phyloP scores from a whole-genome alignment of 2,797 vertebrate species.

The Anguilla marmorata region DNA sequence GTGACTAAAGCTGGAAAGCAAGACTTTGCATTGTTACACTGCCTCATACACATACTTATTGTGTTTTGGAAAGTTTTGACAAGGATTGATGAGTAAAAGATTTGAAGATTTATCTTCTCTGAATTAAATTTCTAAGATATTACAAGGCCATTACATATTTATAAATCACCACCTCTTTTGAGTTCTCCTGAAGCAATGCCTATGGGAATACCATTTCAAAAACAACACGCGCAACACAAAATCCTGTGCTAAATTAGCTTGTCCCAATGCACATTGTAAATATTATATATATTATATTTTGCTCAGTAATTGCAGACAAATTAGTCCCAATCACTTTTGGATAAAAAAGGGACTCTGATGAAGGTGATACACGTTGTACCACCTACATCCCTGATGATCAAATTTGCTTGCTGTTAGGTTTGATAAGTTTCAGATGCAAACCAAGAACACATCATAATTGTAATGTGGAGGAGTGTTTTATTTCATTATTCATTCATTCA shows the following conservation, averaged over 20 bases:
- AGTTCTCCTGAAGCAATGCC: not conserved
- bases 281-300: not conserved
- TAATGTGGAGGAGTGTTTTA: not conserved
- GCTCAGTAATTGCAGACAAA: not conserved
- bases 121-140: not conserved
- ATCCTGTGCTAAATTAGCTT: not conserved
- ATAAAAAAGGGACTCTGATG: not conserved
- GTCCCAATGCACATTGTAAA: not conserved
- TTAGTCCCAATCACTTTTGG: not conserved
- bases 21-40: not conserved
- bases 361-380: not conserved
- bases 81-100: not conserved
- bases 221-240: not conserved
- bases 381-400: not conserved
- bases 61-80: not conserved
- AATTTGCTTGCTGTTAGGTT: not conserved
- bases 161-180: not conserved
- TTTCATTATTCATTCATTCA: not conserved
- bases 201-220: not conserved
- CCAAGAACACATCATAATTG: not conserved
- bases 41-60: not conserved
- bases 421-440: not conserved
- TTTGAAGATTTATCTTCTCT: not conserved
- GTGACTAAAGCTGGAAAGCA: not conserved
- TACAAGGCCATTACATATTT: not conserved